Conservation (phyloP, 2,797 vertebrate genomes). For the Halcyon badia region DNA sequence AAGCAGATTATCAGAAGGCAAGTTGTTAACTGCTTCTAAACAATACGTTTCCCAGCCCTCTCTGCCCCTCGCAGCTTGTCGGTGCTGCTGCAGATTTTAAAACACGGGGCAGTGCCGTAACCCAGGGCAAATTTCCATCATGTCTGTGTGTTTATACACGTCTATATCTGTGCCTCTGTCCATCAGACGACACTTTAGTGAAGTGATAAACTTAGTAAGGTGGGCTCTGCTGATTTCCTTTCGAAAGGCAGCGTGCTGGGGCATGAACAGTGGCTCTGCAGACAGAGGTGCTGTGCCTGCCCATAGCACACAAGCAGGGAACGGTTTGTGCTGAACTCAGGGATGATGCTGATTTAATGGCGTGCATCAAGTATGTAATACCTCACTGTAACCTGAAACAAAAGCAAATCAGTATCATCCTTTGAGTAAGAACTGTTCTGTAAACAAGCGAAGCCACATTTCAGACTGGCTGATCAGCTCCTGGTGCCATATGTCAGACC, state of each 20-base stretch:
- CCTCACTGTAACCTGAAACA: background rate
- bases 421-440: background rate
- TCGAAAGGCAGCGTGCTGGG: accelerated
- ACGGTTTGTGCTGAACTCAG: background rate
- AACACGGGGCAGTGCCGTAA: background rate
- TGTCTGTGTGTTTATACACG: background rate
- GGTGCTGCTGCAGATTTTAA: background rate
- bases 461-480: background rate
- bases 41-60: background rate
- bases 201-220: background rate
- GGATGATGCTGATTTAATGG: background rate
- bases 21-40: conserved; percentile 46
- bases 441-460: background rate
- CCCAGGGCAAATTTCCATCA: background rate
- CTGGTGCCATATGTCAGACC: conserved; percentile 8
- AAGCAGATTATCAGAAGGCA: conserved; percentile 36
- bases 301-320: background rate
- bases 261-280: accelerated
- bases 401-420: background rate
- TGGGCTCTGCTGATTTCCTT: background rate
- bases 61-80: background rate
- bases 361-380: background rate
- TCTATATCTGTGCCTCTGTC: background rate
- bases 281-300: background rate
- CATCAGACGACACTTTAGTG: background rate